These are phyloP conservation scores for Brachypalpus laphriformis DNA, from an alignment of 2,888 invertebrate species.

Conservation along the genomic window DNA sequence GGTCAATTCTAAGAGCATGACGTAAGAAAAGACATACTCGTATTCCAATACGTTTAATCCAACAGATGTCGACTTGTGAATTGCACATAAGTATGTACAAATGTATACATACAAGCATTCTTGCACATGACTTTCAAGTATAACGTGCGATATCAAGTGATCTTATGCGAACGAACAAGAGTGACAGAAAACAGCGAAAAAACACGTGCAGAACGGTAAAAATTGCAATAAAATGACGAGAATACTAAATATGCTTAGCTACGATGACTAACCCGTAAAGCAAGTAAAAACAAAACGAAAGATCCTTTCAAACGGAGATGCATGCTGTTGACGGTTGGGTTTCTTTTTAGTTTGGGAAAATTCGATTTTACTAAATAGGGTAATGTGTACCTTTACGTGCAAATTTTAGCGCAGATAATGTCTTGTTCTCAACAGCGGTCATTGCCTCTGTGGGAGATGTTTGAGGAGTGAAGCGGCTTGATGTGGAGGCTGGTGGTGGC, in stretches of 20 bases:
- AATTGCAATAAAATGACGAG: constrained; percentile 24
- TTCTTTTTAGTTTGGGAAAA: background rate
- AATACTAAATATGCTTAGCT: constrained; percentile 41
- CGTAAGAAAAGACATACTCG: background rate
- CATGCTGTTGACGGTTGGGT: background rate
- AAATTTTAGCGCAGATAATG: background rate
- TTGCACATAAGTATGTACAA: background rate
- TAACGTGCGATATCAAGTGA: constrained; percentile 40
- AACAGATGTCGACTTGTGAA: constrained; percentile 13
- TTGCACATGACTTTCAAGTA: constrained; percentile 14
- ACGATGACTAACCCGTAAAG: background rate
- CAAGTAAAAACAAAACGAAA: background rate
- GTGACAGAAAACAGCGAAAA: constrained; percentile 31
- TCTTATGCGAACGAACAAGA: constrained; percentile 24
- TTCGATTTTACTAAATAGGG: constrained; percentile 4
- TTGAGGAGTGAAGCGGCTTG: too few species aligned
- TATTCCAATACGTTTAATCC: too few species aligned
- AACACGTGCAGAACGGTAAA: constrained; percentile 52
- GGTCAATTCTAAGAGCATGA: background rate
- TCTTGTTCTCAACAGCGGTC: too few species aligned
- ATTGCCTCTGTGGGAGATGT: too few species aligned
- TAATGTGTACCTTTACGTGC: background rate
- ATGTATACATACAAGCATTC: background rate
- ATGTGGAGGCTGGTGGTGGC: too few species aligned
- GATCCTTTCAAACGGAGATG: background rate